Evolutionary conservation across 2,888 invertebrate genomes (phyloP).

Genomic region (Rhagophthalmus giganteus): DNA sequence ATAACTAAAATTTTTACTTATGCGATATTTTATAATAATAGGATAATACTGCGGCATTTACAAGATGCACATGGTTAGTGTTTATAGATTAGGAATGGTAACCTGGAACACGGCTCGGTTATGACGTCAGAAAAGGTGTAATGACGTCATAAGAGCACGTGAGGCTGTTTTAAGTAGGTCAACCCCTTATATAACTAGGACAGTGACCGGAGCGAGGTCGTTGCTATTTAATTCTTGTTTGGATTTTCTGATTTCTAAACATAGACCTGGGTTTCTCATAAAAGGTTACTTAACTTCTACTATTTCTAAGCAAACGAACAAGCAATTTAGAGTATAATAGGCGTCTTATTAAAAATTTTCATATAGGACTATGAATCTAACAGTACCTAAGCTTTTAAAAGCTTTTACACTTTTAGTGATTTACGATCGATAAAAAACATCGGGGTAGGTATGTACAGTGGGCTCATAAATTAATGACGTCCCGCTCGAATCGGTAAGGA

Average conservation of each 20-base stretch:
- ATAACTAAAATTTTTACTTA: too few relatives aligned
- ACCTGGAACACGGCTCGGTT: conserved; percentile 20
- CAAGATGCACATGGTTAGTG: conserved; percentile 17
- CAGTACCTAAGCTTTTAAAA: too few relatives aligned
- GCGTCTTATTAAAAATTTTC: not conserved
- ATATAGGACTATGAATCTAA: too few relatives aligned
- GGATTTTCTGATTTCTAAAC: conserved; percentile 11
- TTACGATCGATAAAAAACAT: too few relatives aligned
- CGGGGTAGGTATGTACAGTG: too few relatives aligned
- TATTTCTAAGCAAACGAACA: too few relatives aligned
- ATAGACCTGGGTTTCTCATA: too few relatives aligned
- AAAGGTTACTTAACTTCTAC: too few relatives aligned
- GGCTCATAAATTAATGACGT: too few relatives aligned
- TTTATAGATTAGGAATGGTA: conserved; percentile 3
- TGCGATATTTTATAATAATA: too few relatives aligned
- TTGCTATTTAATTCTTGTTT: conserved; percentile 32
- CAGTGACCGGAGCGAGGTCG: conserved; percentile 45
- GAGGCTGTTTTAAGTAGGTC: conserved; percentile 34
- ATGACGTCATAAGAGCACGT: conserved; percentile 34
- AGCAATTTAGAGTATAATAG: not conserved
- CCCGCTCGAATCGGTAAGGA: too few relatives aligned
- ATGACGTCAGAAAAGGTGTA: conserved; percentile 35
- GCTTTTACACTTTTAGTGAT: too few relatives aligned
- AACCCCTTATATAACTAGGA: conserved; percentile 37
- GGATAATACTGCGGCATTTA: conserved; percentile 16